Conservation (phyloP, 2,113 vertebrate species). For the Chinchilla lanigera region DNA sequence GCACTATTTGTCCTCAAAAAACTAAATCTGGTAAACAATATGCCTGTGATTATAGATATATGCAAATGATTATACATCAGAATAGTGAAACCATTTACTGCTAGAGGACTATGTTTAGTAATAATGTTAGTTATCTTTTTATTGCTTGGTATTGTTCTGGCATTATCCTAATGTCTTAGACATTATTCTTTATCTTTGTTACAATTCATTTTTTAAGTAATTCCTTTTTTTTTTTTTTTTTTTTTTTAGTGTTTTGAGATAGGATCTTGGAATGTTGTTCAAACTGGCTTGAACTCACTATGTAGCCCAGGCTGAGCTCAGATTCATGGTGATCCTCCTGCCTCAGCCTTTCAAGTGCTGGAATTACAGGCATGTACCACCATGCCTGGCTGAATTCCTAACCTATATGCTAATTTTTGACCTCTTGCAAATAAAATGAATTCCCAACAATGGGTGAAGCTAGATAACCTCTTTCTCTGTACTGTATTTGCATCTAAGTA, state of each 20-base stretch:
- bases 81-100: conserved; percentile 25
- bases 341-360: not conserved
- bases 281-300: not conserved
- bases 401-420: not conserved
- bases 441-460: not conserved
- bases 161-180: conserved; percentile 41
- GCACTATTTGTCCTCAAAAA: not conserved
- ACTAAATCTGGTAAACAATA: not conserved
- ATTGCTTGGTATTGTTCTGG: not conserved
- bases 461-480: conserved; percentile 1
- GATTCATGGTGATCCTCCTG: not conserved
- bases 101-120: not conserved
- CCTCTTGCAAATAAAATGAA: not conserved
- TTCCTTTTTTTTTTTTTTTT: not conserved
- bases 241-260: not conserved
- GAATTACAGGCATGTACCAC: not conserved
- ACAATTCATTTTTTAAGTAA: conserved; percentile 49
- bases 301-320: no score
- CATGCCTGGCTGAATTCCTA: not conserved
- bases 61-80: conserved; percentile 13
- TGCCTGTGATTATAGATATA: not conserved
- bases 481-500: not conserved
- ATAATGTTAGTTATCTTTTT: not conserved
- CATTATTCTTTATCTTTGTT: not conserved
- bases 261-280: not conserved